phyloP scores from a whole-genome alignment of 2,888 invertebrate genomes.

The Platypus cylindrus region DNA sequence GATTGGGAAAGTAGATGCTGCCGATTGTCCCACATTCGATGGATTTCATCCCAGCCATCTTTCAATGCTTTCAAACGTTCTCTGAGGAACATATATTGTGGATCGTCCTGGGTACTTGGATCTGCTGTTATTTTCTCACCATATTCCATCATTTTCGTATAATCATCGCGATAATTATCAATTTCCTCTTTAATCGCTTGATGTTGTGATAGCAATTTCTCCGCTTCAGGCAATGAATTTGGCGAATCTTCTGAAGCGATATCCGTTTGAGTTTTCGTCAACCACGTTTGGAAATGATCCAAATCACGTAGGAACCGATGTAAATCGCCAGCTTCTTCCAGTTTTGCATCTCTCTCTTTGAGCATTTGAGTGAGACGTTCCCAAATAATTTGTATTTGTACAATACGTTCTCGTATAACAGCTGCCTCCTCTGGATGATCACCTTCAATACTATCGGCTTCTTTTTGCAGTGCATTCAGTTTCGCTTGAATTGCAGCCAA shows the following conservation, averaged over 20 bases:
- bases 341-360: slow-evolving; percentile 93
- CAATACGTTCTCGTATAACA: slow-evolving; percentile 78
- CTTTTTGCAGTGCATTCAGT: slow-evolving; percentile 83
- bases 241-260: slow-evolving; percentile 96
- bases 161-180: slow-evolving; percentile 97
- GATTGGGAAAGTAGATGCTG: slow-evolving; percentile 91
- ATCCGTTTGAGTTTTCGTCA: slow-evolving; percentile 98
- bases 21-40: slow-evolving; percentile 99
- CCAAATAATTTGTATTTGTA: slow-evolving; percentile 83
- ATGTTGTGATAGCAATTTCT: slow-evolving; percentile 92
- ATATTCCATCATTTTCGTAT: slow-evolving; percentile 96
- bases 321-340: slow-evolving; percentile 97
- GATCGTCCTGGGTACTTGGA: slow-evolving; percentile 82
- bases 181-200: slow-evolving; percentile 98
- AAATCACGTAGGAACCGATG: slow-evolving; percentile 96
- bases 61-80: slow-evolving; percentile 95
- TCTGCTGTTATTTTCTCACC: slow-evolving; percentile 89
- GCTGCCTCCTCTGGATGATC: slow-evolving; percentile 93
- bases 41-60: slow-evolving; percentile 98
- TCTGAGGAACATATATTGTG: slow-evolving; percentile 99
- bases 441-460: slow-evolving; percentile 81
- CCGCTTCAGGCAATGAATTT: slow-evolving; percentile 87
- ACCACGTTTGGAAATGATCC: slow-evolving; percentile 92
- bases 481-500: slow-evolving; percentile 97
- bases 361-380: slow-evolving; percentile 89